Evolutionary conservation across 1,140 invertebrate genomes (phyloP), one percentile per base, ranked within the genome.

Genomic region (Calephelis nemesis): DNA sequence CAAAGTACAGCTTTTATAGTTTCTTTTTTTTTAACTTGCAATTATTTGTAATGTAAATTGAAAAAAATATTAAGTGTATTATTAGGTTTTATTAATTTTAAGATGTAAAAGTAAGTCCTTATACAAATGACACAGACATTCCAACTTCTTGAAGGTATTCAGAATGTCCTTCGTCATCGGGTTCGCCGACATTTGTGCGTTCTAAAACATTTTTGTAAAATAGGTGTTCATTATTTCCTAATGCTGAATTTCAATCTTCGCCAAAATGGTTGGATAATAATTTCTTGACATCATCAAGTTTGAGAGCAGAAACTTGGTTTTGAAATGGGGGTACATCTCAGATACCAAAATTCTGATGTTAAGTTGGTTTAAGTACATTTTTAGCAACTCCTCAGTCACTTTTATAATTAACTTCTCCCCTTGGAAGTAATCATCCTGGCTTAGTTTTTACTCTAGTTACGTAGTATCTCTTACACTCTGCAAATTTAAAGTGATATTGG

Each of bases 191-290:
- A 62, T 45, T 62, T 49, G 58, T 62, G 48, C 50, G 12, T 13
- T 62, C 47, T 30, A 68, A 48, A 40, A 68, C 58, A 68, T 68
- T 62, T 62, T 50, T 68, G 15, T 68, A 62, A 62, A 50, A 68
- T 49, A 13, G n/a, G n/a, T 42, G 66, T 11, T 40, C 58, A 12
- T 45, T 30, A 62, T n/a, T 30, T 48, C 66, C 58, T 48, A 49
- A 40, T 30, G 62, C 66, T 40, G 15, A 48, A 62, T 62, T 50
- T 58, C 58, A 68, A 68, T 40, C n/a, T 40, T 68, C 58, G 48
- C 58, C 66, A 47, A 62, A 68, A 47, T 68, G 66, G 40, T 68
- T 68, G 45, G 47, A 62, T 49, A 68, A 62, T 11, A 68, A 49
- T 62, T 68, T 68, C 40, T 68, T 62, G 5, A 68, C 58, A 11